These are phyloP conservation scores for Sebastes oblongus DNA, from an alignment of 2,797 vertebrate genomes.

Conservation along the genomic window DNA sequence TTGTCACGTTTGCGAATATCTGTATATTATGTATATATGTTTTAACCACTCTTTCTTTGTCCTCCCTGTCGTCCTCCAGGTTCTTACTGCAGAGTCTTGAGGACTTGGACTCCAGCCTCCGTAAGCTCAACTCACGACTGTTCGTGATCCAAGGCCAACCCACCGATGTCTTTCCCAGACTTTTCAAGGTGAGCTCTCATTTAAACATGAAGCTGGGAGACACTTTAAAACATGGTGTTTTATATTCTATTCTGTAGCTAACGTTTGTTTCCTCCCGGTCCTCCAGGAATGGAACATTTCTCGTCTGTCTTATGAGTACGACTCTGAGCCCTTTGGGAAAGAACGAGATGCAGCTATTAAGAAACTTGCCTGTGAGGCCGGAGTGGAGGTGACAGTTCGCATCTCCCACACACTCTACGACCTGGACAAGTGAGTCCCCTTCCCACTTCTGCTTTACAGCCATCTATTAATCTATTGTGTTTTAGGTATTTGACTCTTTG, in stretches of 20 bases:
- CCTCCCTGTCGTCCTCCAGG: constrained; percentile 71
- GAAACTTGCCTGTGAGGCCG: constrained; percentile 94
- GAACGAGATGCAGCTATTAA: constrained; percentile 97
- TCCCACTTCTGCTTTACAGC: background rate
- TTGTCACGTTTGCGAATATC: background rate
- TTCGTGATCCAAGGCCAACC: constrained; percentile 98
- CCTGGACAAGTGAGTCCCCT: constrained; percentile 90
- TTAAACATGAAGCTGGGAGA: background rate
- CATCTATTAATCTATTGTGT: background rate
- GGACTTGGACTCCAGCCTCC: constrained; percentile 93
- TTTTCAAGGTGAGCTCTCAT: constrained; percentile 90
- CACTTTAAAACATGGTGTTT: background rate
- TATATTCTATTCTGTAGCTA: background rate
- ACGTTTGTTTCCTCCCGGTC: background rate
- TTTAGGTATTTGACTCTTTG: background rate
- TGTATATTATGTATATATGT: too few relatives aligned
- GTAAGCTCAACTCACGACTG: constrained; percentile 94
- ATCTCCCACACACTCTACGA: constrained; percentile 98
- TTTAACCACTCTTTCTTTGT: background rate
- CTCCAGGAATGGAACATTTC: constrained; percentile 94
- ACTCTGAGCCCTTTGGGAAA: constrained; percentile 97
- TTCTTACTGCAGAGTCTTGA: constrained; percentile 98
- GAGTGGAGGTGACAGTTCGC: constrained; percentile 93
- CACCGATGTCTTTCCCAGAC: constrained; percentile 96
- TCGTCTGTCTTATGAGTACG: constrained; percentile 95